phyloP scores from a whole-genome alignment of 2,113 vertebrate species.

The Sapayoa aenigma region DNA sequence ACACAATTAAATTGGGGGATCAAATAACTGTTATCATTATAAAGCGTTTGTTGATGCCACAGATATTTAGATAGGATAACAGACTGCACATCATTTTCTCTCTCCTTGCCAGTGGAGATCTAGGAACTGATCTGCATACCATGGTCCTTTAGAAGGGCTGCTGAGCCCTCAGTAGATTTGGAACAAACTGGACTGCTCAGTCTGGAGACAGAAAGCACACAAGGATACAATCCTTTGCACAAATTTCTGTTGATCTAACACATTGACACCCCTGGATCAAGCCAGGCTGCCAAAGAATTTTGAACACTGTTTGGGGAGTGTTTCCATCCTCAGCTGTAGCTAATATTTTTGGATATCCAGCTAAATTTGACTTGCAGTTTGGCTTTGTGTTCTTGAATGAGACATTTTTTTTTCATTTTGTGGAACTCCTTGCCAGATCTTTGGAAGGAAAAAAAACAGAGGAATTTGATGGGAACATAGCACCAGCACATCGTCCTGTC shows the following conservation, averaged over 20 bases:
- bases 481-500: neutral
- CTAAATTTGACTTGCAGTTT: neutral
- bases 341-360: neutral
- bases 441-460: neutral
- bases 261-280: neutral
- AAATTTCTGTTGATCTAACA: neutral
- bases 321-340: neutral
- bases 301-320: neutral
- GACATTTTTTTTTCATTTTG: neutral
- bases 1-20: slow-evolving; percentile 43
- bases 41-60: slow-evolving; percentile 24
- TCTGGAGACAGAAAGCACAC: neutral
- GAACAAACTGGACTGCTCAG: neutral
- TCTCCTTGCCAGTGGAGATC: slow-evolving; percentile 5
- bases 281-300: neutral
- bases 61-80: slow-evolving; percentile 21
- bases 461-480: neutral
- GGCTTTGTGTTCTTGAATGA: neutral
- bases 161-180: slow-evolving; percentile 1
- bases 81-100: neutral
- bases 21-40: slow-evolving; percentile 48
- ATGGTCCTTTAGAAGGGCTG: neutral
- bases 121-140: slow-evolving; percentile 11
- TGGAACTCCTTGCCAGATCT: neutral
- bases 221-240: neutral